Percentiles rank a stretch among this genome's conserved stretches.
These are phyloP conservation scores for Azemiops feae DNA, from an alignment of 2,113 vertebrate genomes.

Conservation along the genomic window DNA sequence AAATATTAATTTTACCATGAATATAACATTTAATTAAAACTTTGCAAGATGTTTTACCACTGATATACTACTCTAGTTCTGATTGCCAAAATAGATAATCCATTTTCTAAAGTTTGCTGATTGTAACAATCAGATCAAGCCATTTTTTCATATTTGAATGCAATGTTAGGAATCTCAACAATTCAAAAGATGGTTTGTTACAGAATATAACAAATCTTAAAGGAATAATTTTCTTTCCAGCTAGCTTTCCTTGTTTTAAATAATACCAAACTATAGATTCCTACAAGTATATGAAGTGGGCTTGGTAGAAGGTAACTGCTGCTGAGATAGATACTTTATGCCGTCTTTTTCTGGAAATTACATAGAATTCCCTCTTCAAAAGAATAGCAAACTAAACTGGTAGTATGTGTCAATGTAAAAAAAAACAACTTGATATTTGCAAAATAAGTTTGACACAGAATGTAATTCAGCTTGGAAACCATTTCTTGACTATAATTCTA, in stretches of 20 bases:
- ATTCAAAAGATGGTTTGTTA: background rate
- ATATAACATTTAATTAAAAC: background rate
- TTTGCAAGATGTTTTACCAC: background rate
- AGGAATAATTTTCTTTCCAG: background rate
- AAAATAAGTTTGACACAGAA: background rate
- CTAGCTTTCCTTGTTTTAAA: background rate
- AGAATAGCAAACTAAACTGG: background rate
- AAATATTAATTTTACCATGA: background rate
- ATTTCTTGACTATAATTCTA: background rate
- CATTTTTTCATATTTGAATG: background rate
- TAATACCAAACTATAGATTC: background rate
- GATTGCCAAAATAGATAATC: background rate
- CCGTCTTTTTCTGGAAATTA: background rate
- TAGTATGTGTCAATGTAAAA: background rate
- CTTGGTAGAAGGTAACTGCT: background rate
- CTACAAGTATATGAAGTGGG: background rate
- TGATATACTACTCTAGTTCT: background rate
- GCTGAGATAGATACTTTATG: background rate
- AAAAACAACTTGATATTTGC: background rate
- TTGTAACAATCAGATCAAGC: background rate
- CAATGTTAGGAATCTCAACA: background rate
- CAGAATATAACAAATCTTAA: background rate
- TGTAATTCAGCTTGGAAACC: background rate
- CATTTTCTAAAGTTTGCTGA: background rate
- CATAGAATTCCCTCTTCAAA: background rate